phyloP scores from a whole-genome alignment of 2,888 invertebrate genomes.

The Cryptocephalus primarius region DNA sequence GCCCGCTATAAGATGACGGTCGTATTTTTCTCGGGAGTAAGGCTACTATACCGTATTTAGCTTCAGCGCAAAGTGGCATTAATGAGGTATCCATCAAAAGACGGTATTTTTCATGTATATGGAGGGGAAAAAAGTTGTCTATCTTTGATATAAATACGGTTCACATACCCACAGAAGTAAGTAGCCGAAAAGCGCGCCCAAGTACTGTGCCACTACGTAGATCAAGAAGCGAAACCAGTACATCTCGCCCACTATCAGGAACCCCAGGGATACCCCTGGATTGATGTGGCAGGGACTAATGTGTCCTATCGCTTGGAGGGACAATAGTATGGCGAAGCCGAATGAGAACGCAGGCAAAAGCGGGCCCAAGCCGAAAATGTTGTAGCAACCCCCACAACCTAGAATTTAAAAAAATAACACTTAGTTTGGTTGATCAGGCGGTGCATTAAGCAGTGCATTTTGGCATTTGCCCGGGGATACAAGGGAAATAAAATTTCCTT shows the following conservation, averaged over 20 bases:
- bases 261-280: slow-evolving; percentile 10
- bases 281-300: slow-evolving; percentile 11
- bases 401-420: neutral
- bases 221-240: slow-evolving; percentile 7
- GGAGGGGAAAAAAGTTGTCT: no score
- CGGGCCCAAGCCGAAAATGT: slow-evolving; percentile 7
- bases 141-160: neutral
- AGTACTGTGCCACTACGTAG: slow-evolving; percentile 10
- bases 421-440: no score
- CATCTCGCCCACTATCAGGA: slow-evolving; percentile 9
- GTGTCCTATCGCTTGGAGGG: slow-evolving; percentile 9
- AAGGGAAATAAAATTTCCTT: no score
- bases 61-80: no score
- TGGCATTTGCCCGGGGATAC: no score
- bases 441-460: no score
- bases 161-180: slow-evolving; percentile 8
- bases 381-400: slow-evolving; percentile 13
- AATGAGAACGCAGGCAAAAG: slow-evolving; percentile 11
- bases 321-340: slow-evolving; percentile 7
- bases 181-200: slow-evolving; percentile 11
- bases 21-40: no score
- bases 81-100: no score
- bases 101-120: no score
- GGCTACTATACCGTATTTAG: no score
- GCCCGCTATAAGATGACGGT: neutral